Base-by-base conservation (phyloP, 1,140 invertebrate species). In the Polypedilum vanderplanki region DNA sequence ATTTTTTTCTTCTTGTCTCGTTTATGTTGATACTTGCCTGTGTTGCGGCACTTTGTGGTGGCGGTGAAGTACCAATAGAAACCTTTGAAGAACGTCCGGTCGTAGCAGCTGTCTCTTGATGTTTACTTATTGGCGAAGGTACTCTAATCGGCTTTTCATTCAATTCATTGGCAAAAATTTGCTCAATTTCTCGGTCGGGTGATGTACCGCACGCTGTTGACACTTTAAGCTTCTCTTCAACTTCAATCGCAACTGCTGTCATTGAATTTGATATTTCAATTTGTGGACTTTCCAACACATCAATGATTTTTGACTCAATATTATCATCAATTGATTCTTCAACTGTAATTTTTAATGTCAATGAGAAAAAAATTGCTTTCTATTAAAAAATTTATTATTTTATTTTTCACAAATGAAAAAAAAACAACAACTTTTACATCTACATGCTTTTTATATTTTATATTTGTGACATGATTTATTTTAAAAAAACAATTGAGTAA, bases 31-130 rank as follows among this genome's bases (percentile, higher is more conserved):
- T 70, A 77, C 79, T 84, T 87, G 94, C 93, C 87, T 94, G 93
- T 33, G 93, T 94, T 33, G 92, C 92, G 78, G 93, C 93, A 80
- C 86, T 92, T 83, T 94, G 93, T 7, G 93, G 93, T 46, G 92
- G 91, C 74, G 93, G 93, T 18, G 93, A 94, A 20, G 93, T 94
- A 76, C 91, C 92, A 57, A 87, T 91, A 46, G 88, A 88, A 20
- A 79, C 77, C n/a, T 74, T 83, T 77, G 73, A 74, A 7, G 9
- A 20, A 17, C 57, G 18, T 67, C 41, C 74, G 20, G n/a, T n/a
- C n/a, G n/a, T n/a, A n/a, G n/a, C n/a, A 33, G 12, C 41, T 76
- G 24, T 33, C 24, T 33, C 24, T 33, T 33, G 70, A 75, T 77
- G 73, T 76, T 75, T 24, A 9, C 65, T 65, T 20, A 79, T 57